phyloP scores from a whole-genome alignment of 2,113 vertebrate species.

The Rhadina sibilatrix region DNA sequence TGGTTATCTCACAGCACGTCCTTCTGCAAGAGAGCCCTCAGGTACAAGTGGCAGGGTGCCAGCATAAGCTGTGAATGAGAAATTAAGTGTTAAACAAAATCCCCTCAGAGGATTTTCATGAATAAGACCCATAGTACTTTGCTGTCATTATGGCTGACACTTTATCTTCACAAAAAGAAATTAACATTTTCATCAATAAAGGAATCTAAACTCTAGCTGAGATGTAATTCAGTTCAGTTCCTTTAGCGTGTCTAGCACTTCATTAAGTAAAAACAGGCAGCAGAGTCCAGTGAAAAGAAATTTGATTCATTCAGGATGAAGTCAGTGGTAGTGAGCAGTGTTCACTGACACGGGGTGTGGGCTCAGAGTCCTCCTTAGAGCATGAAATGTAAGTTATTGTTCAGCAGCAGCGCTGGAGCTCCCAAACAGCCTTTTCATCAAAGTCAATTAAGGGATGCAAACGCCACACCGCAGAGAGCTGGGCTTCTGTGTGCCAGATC shows the following conservation, averaged over 20 bases:
- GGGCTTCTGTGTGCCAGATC: not conserved
- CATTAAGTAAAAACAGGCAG: constrained; percentile 50
- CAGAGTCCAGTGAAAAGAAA: constrained; percentile 26
- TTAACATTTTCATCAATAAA: constrained; percentile 56
- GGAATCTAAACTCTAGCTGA: constrained; percentile 46
- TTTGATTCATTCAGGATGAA: constrained; percentile 32
- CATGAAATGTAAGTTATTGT: not conserved
- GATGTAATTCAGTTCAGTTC: constrained; percentile 44
- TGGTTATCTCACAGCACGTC: not conserved
- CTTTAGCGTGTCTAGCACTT: constrained; percentile 37
- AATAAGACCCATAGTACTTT: constrained; percentile 22
- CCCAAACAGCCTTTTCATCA: constrained; percentile 22
- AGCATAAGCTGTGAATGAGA: constrained; percentile 42
- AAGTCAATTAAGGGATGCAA: constrained; percentile 22
- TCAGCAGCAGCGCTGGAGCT: fast-evolving
- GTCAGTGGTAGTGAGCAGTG: not conserved
- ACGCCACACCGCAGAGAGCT: not conserved
- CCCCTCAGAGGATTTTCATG: not conserved
- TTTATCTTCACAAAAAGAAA: constrained; percentile 48
- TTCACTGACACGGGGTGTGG: not conserved
- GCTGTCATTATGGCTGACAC: constrained; percentile 39
- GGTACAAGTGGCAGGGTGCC: constrained; percentile 41
- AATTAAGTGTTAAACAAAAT: constrained; percentile 49
- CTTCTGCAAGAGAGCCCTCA: not conserved
- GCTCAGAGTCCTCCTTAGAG: not conserved